Conservation (phyloP, 2,888 invertebrate genomes). For the Morpho helenor region DNA sequence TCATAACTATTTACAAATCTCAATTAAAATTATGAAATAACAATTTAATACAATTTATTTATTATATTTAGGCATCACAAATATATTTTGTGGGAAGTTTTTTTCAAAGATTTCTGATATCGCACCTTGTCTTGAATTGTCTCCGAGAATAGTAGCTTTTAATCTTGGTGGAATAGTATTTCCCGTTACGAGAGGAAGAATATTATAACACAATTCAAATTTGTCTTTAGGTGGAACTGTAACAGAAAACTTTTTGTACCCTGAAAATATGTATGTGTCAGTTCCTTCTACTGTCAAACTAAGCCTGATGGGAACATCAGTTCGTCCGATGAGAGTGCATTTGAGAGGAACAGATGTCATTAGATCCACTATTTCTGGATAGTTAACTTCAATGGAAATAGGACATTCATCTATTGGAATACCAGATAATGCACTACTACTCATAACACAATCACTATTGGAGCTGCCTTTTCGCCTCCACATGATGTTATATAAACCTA, state of each 20-base stretch:
- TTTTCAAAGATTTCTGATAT: constrained; percentile 71
- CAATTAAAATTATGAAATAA: constrained; percentile 31
- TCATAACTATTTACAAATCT: constrained; percentile 65
- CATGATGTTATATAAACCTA: constrained; percentile 69
- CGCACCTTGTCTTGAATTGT: constrained; percentile 53
- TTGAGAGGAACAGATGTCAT: constrained; percentile 84
- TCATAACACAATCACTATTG: constrained; percentile 59
- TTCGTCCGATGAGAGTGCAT: constrained; percentile 86
- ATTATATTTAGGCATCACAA: constrained; percentile 76
- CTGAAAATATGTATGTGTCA: constrained; percentile 97
- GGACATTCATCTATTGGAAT: constrained; percentile 81
- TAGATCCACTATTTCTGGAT: constrained; percentile 88
- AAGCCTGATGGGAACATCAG: constrained; percentile 84
- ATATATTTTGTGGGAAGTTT: constrained; percentile 70
- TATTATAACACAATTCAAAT: constrained; percentile 84
- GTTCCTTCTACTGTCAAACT: constrained; percentile 88
- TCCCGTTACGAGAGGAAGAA: constrained; percentile 88
- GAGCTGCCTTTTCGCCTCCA: constrained; percentile 56
- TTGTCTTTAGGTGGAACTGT: constrained; percentile 81
- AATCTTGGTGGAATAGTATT: constrained; percentile 84
- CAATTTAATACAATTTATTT: constrained; percentile 45
- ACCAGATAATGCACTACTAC: constrained; percentile 77
- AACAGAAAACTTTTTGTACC: constrained; percentile 89
- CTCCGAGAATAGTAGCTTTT: constrained; percentile 72
- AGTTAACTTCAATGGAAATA: constrained; percentile 78